These are phyloP conservation scores for Apocheima hispidaria DNA, from an alignment of 2,888 invertebrate genomes.

Conservation along the genomic window DNA sequence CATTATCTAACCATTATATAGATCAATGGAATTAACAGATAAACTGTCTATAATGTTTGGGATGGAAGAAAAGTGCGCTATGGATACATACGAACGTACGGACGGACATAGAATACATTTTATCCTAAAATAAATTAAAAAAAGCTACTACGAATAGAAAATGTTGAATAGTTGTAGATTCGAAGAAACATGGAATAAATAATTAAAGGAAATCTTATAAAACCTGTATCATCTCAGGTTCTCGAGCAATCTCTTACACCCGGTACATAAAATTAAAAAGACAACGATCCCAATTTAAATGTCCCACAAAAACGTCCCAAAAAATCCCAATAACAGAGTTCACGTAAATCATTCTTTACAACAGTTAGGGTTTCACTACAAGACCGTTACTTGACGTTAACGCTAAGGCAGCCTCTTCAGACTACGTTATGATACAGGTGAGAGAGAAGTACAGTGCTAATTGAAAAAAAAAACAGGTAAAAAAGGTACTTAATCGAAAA, in stretches of 20 bases:
- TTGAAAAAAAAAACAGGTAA: too few species aligned
- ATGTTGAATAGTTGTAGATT: too few species aligned
- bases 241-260: not conserved
- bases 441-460: too few species aligned
- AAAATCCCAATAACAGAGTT: conserved; percentile 26
- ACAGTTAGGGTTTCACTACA: conserved; percentile 29
- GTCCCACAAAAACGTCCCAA: conserved; percentile 12
- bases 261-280: conserved; percentile 18
- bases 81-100: too few species aligned
- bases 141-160: too few species aligned
- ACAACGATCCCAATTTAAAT: conserved; percentile 22
- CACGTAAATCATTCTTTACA: conserved; percentile 34
- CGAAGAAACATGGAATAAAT: not conserved
- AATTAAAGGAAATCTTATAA: not conserved
- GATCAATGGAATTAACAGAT: too few species aligned
- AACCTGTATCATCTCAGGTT: not conserved
- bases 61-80: too few species aligned
- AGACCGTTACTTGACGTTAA: conserved; percentile 24
- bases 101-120: too few species aligned
- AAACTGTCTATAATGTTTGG: too few species aligned
- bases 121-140: too few species aligned
- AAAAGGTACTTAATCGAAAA: too few species aligned
- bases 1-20: too few species aligned
- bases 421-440: conserved; percentile 5
- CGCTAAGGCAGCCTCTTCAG: conserved; percentile 1